Conservation (phyloP, 2,888 invertebrate genomes). For the Tryphoninae sp. region DNA sequence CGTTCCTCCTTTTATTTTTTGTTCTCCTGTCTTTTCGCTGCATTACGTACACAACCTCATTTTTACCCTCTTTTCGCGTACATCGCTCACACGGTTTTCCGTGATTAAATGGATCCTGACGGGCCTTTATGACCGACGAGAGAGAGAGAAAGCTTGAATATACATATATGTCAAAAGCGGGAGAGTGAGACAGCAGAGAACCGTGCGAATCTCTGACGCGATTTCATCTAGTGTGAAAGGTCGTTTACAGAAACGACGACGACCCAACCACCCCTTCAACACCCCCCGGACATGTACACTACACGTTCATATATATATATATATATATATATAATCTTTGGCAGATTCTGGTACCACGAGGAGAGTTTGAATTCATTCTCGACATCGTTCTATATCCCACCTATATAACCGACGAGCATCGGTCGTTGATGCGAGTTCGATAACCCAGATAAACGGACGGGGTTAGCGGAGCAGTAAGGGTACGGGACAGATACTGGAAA, state of each 20-base stretch:
- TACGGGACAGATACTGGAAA: not conserved
- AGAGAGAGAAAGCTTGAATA: no score
- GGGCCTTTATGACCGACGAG: conserved; percentile 43
- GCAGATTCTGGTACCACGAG: conserved; percentile 21
- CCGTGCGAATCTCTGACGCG: conserved; percentile 40
- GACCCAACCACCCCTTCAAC: conserved; percentile 28
- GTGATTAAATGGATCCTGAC: conserved; percentile 60
- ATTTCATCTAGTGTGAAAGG: conserved; percentile 55
- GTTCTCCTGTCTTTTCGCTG: conserved; percentile 10
- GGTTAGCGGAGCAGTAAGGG: conserved; percentile 18
- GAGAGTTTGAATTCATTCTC: conserved; percentile 31
- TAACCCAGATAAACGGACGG: conserved; percentile 57
- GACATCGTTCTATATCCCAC: conserved; percentile 34
- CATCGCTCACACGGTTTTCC: conserved; percentile 20
- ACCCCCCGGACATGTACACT: conserved; percentile 5
- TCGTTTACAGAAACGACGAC: conserved; percentile 52
- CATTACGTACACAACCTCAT: conserved; percentile 22
- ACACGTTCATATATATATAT: conserved; percentile 13
- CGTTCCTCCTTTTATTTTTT: conserved; percentile 13
- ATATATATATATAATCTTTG: not conserved
- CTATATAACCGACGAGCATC: conserved; percentile 29
- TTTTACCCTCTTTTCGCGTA: conserved; percentile 21
- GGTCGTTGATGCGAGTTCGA: conserved; percentile 56
- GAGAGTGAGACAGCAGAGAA: conserved; percentile 27
- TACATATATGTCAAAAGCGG: not conserved